Evolutionary conservation across 2,888 invertebrate genomes (phyloP).

Genomic region (Sepioteuthis lessoniana): DNA sequence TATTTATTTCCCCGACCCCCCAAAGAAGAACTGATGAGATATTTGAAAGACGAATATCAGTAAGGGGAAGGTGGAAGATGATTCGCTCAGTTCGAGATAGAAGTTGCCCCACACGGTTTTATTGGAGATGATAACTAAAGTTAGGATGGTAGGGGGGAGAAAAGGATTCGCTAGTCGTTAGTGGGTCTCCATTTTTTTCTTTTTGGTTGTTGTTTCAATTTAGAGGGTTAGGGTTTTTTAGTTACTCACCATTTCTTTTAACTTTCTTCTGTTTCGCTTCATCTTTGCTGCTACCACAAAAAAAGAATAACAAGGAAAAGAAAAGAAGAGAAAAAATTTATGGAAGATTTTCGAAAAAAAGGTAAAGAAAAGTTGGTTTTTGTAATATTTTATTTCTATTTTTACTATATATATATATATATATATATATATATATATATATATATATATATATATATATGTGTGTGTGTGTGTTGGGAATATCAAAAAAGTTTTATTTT

Average conservation of each 20-base stretch:
- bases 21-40: neutral
- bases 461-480: too few species aligned
- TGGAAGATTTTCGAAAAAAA: too few species aligned
- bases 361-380: too few species aligned
- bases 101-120: constrained; percentile 5
- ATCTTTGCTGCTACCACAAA: neutral
- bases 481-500: too few species aligned
- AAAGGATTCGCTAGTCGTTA: neutral
- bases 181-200: neutral
- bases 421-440: too few species aligned
- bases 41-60: neutral
- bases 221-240: neutral
- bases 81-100: neutral
- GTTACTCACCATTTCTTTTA: neutral
- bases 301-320: neutral
- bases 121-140: constrained; percentile 2
- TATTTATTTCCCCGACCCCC: neutral
- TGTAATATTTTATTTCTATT: too few species aligned
- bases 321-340: neutral
- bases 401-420: too few species aligned
- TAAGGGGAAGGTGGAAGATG: neutral
- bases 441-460: too few species aligned
- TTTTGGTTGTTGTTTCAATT: neutral
- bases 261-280: neutral
- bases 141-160: neutral